Evolutionary conservation across 1,140 invertebrate genomes (phyloP).

Genomic region (Heliconius hermathena): DNA sequence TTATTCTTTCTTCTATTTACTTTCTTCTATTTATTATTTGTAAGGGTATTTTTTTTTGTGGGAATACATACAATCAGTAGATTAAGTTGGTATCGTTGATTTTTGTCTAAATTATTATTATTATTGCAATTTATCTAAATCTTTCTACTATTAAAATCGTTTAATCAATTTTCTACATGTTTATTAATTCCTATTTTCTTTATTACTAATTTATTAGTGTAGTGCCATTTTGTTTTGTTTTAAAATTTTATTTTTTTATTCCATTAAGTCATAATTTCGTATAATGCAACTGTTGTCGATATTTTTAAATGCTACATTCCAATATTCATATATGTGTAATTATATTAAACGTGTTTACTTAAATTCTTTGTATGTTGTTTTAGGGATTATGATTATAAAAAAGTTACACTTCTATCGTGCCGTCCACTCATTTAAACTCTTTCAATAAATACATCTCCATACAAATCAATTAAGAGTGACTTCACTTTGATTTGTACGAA

Average conservation of each 20-base stretch:
- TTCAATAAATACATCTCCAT: background rate
- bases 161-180: background rate
- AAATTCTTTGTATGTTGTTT: background rate
- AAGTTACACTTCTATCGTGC: background rate
- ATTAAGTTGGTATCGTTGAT: background rate
- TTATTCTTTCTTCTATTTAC: background rate
- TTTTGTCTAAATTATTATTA: background rate
- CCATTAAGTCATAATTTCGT: background rate
- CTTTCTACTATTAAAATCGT: background rate
- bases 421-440: background rate
- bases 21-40: slow-evolving; percentile 9
- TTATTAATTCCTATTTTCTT: background rate
- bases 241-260: slow-evolving; percentile 18
- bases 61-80: slow-evolving; percentile 4
- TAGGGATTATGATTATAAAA: background rate
- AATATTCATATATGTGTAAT: background rate
- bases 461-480: background rate
- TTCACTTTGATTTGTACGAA: background rate
- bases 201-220: background rate
- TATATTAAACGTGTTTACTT: background rate
- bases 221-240: slow-evolving; percentile 31
- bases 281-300: background rate
- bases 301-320: background rate
- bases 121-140: background rate
- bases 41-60: slow-evolving; percentile 3